A percentile compares a stretch with the other conserved stretches of the same genome.
Conservation (phyloP, 2,888 invertebrate species). For the Cynaeus angustus region DNA sequence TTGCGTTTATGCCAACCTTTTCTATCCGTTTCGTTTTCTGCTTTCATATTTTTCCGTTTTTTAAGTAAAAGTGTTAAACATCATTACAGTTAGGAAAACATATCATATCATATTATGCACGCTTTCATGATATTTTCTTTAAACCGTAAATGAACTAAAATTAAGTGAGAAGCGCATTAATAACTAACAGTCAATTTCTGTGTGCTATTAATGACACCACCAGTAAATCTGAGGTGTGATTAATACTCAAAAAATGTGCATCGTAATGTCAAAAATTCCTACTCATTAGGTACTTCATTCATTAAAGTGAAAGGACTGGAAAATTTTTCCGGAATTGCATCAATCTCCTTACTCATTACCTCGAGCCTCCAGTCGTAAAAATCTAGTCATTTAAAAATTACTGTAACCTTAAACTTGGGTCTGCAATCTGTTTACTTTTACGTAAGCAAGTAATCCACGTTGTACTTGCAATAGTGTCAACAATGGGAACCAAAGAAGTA, state of each 20-base stretch:
- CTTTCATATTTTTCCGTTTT: constrained; percentile 1
- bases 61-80: neutral
- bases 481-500: constrained; percentile 12
- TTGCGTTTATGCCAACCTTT: neutral
- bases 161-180: too few relatives aligned
- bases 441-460: neutral
- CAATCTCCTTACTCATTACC: constrained; percentile 24
- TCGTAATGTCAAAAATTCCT: constrained; percentile 5
- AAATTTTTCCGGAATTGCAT: constrained; percentile 31
- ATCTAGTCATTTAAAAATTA: neutral
- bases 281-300: constrained; percentile 25
- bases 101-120: neutral
- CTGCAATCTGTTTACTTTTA: neutral
- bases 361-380: neutral
- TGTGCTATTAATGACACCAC: too few relatives aligned
- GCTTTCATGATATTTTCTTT: neutral
- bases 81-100: neutral
- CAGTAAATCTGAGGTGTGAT: too few relatives aligned
- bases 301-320: constrained; percentile 31
- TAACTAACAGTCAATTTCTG: too few relatives aligned
- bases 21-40: neutral
- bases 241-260: neutral
- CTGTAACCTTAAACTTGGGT: constrained; percentile 7
- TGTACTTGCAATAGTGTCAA: constrained; percentile 23
- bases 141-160: too few relatives aligned